Conservation (phyloP, 1,140 invertebrate genomes). For the Nixonia krombeini region DNA sequence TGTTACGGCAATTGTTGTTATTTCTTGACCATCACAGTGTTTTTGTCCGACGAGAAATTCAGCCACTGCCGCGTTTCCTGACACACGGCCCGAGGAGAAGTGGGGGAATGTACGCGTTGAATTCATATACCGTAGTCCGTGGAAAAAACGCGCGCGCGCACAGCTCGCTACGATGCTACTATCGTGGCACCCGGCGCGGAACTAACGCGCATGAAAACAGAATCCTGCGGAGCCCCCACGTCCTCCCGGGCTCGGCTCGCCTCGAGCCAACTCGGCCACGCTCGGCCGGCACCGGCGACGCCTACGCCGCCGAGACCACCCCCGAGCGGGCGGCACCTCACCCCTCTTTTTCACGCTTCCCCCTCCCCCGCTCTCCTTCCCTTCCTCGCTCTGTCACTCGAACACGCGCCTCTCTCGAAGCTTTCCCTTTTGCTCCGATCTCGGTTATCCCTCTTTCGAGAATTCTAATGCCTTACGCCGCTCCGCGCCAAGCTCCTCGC, state of each 20-base stretch:
- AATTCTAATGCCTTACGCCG: neutral
- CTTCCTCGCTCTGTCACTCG: slow-evolving; percentile 5
- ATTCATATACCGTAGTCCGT: neutral
- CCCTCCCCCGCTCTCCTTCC: neutral
- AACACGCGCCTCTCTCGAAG: neutral
- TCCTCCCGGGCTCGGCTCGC: slow-evolving; percentile 39
- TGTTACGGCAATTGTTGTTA: neutral
- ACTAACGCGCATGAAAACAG: slow-evolving; percentile 69
- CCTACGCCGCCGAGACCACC: slow-evolving; percentile 52
- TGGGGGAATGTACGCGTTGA: neutral
- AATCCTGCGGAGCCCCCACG: slow-evolving; percentile 58
- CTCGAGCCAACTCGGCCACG: slow-evolving; percentile 29
- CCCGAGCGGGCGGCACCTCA: slow-evolving; percentile 59
- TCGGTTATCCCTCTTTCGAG: neutral
- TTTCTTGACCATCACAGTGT: neutral
- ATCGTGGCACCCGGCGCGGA: slow-evolving; percentile 70
- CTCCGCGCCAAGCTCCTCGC: neutral
- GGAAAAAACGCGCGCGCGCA: slow-evolving; percentile 56
- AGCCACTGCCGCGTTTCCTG: neutral
- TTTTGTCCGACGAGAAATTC: too few relatives aligned
- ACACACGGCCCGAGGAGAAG: neutral
- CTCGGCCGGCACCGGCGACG: slow-evolving; percentile 47
- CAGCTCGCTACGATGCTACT: slow-evolving; percentile 65
- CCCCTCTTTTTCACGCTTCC: slow-evolving; percentile 9
- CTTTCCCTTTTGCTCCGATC: slow-evolving; percentile 25